Evolutionary conservation across 2,888 invertebrate genomes (phyloP).

Genomic region (Cryptus armator): DNA sequence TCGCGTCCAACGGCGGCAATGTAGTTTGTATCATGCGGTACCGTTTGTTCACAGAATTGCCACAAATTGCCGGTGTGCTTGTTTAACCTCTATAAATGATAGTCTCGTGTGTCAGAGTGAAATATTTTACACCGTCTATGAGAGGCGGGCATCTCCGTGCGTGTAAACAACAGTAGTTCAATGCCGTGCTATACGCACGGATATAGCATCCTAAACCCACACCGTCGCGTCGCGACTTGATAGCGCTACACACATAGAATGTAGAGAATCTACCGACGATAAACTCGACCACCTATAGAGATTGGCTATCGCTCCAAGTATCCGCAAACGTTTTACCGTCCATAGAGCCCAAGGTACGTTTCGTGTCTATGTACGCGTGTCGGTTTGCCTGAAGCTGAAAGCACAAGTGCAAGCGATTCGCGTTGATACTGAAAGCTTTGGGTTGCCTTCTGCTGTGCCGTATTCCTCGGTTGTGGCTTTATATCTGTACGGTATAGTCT

Average conservation of each 20-base stretch:
- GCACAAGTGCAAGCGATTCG: neutral
- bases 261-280: neutral
- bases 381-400: neutral
- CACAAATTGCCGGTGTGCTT: slow-evolving; percentile 9
- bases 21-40: neutral
- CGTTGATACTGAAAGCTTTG: neutral
- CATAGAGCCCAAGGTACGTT: neutral
- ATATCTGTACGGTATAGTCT: neutral
- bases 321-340: neutral
- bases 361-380: neutral
- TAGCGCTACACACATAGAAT: neutral
- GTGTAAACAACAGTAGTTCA: neutral
- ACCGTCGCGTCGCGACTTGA: neutral
- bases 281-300: slow-evolving; percentile 5
- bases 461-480: neutral
- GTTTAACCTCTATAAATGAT: neutral
- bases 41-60: neutral
- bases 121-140: neutral
- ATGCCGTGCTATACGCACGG: neutral
- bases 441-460: neutral
- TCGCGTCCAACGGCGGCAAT: neutral
- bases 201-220: neutral
- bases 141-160: neutral
- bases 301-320: neutral
- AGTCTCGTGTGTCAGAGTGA: neutral